Evolutionary conservation across 64 coral and sea anemone genomes (phyloP), one percentile per base, ranked within the genome.

Genomic region (Porites lutea): DNA sequence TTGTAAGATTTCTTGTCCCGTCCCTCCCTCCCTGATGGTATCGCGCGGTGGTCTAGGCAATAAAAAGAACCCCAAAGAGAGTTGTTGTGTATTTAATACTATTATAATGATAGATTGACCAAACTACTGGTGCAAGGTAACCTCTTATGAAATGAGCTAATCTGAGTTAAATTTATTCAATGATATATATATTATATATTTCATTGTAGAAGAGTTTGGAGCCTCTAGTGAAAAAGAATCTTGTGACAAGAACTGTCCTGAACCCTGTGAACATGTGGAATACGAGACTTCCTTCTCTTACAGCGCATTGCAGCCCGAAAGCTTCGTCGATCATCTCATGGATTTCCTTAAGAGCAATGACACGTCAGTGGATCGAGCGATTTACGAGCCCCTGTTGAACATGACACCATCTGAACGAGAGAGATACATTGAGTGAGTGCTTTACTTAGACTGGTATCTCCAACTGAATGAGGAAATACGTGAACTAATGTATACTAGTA

Each of bases 381-480:
- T 78, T 78, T 78, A 78, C 75, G 75, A 78, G 48, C 75, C 75
- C 55, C 50, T 78, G 46, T 57, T 78, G 19, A 55, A 78, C 51
- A 78, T 55, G 75, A 78, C 49, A 7, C 8, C 15, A 55, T 50
- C 75, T 7, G 75, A 53, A 6, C 53, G 75, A 15, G 75, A 78
- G 16, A 78, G 23, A 78, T 78, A 54, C 50, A 78, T 78, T 8
- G 75, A 78, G 75, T 78, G 55, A 2, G 75, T 74, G 19, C 9
- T 37, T 37, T 37, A 37, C 27, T 37, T 37, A 37, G 27, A 37
- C 27, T 37, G 27, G 27, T 37, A 37, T 37, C 27, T 37, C 27
- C 27, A 1, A 37, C 27, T 37, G 27, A 37, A 37, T 37, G 27
- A 37, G 27, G 27, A 37, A 37, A 37, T 37, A 37, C 27, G 27